Evolutionary conservation across 1,140 invertebrate species (phyloP), one percentile per base, ranked within the genome.

Genomic region (Plectrocnemia conspersa): DNA sequence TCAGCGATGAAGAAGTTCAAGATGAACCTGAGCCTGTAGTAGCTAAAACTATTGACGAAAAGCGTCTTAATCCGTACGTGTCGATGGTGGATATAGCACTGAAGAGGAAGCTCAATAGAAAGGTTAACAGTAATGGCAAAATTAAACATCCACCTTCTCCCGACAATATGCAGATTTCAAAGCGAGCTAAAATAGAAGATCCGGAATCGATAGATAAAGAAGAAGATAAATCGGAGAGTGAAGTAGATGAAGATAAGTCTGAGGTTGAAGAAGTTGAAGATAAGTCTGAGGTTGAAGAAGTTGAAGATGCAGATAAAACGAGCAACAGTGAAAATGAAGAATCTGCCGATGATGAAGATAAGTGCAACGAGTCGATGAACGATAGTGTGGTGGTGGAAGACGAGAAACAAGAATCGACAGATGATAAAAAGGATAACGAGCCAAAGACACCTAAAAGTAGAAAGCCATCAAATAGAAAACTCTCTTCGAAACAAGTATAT

Each of bases 61-160:
- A 47, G 25, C 2, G 29, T 6, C 13, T 47, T 27, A 54, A 59
- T 47, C 57, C 57, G 35, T 55, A 44, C 2, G 45, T 55, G 2
- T 45, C 46, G 1, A 13, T 59, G n/a, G 57, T 59, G 15, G 57
- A 52, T 29, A 24, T 45, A 9, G 52, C 52, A 4, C 35, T 59
- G 13, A 54, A 59, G 44, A 33, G 57, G 21, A 59, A 59, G 29
- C 47, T 59, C 19, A 59, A 29, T 24, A 59, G 50, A 33, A 59
- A 45, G 27, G 36, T 38, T 15, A n/a, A 40, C 36, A 33, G 16
- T 9, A 15, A 33, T 9, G 32, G 16, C 11, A 33, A 33, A 11
- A 33, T 33, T 33, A 15, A 33, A 11, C 32, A 11, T 15, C 32
- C n/a, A 11, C 2, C 32, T 13, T 15, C n/a, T 9, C 32, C 32